These are phyloP conservation scores for Phenganax subtilis DNA, from an alignment of 92 coral and sea anemone species.

Conservation along the genomic window DNA sequence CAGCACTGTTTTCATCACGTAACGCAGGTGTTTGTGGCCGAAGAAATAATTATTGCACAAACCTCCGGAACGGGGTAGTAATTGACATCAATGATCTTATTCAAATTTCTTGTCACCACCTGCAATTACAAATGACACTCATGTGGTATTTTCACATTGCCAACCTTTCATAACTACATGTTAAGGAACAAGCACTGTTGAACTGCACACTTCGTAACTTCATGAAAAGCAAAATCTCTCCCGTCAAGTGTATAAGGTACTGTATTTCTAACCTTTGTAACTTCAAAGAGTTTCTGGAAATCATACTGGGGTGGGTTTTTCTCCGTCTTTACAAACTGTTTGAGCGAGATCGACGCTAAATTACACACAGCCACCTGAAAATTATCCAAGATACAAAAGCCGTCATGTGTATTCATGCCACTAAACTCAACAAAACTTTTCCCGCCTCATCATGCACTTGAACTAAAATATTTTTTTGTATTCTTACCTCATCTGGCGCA, in stretches of 20 bases:
- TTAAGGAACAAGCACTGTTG: background rate
- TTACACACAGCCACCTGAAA: constrained; percentile 94
- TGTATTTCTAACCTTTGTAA: constrained; percentile 62
- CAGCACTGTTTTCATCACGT: too few species aligned
- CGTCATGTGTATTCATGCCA: background rate
- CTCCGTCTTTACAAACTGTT: constrained; percentile 79
- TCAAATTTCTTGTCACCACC: constrained; percentile 90
- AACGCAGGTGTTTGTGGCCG: too few species aligned
- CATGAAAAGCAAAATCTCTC: too few species aligned
- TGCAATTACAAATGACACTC: constrained; percentile 13
- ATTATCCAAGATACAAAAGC: background rate
- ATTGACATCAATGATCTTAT: constrained; percentile 89
- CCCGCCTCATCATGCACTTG: background rate
- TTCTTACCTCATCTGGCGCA: constrained; percentile 80
- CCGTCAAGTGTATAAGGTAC: background rate
- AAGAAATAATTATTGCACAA: background rate
- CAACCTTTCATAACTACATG: background rate
- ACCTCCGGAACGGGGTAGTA: constrained; percentile 98
- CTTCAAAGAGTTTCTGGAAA: constrained; percentile 92
- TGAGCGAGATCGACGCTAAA: constrained; percentile 90
- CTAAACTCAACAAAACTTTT: too few species aligned
- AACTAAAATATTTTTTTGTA: background rate
- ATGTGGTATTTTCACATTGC: background rate
- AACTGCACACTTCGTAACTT: background rate
- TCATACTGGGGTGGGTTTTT: constrained; percentile 59